Conservation (phyloP, 2,797 vertebrate species). For the Podarcis lilfordi region DNA sequence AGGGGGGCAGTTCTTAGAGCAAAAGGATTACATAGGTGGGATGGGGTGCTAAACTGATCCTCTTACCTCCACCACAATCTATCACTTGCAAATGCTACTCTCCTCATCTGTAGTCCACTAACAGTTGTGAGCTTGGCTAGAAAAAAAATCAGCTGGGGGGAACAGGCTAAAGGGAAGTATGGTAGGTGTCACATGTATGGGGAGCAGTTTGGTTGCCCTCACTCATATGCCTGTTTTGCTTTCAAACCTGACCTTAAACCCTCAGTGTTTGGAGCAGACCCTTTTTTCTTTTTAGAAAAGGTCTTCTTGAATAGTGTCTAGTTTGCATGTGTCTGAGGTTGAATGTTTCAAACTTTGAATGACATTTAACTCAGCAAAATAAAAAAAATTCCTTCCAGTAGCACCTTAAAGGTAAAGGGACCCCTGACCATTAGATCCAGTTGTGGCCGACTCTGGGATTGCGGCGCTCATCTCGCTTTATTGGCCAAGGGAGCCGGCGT, state of each 20-base stretch:
- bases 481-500: too few relatives aligned
- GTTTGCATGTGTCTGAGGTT: neutral
- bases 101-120: neutral
- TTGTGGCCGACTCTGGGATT: too few relatives aligned
- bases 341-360: neutral
- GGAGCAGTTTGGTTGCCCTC: neutral
- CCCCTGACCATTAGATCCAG: too few relatives aligned
- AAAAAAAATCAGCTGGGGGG: neutral
- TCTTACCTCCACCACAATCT: neutral
- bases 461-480: too few relatives aligned
- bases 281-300: neutral
- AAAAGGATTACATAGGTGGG: neutral
- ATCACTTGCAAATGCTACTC: neutral
- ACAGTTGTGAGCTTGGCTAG: neutral
- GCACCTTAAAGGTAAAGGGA: too few relatives aligned
- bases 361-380: neutral
- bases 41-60: neutral
- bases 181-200: neutral
- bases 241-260: neutral
- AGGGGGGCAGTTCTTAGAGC: neutral
- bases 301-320: neutral
- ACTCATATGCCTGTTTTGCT: neutral
- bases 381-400: too few relatives aligned
- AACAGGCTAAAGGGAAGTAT: neutral
- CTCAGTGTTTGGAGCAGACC: neutral